Base-by-base conservation (phyloP, 2,797 vertebrate species). In the Danio tinwini region DNA sequence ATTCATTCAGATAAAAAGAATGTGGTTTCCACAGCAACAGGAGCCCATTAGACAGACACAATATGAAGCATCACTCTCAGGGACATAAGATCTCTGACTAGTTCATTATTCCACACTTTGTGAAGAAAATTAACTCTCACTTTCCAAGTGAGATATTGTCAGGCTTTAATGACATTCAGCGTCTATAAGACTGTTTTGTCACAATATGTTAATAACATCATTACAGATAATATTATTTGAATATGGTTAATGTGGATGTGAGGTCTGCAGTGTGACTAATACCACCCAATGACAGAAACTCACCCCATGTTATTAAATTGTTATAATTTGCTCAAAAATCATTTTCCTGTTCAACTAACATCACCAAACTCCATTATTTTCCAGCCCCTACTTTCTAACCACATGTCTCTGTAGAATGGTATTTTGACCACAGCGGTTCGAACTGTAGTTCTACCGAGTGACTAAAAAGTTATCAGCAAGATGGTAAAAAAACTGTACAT, bases 1-100 rank as follows among this genome's bases (percentile, higher is more conserved):
- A 61, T 70, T 62, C n/a, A 70, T 62, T 56, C 55, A 21, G 64
- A 50, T 69, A 44, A 59, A 77, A 68, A 59, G 19, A 59, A 61
- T 49, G 45, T 62, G 39, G 73, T 74, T 74, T 62, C 58, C 73
- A 74, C 73, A 49, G 44, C 75, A 61, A 61, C 65, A 78, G 65
- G 65, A 68, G 65, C 64, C 64, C 37, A 21, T 68, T 69, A 77
- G 45, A 78, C 44, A 61, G 55, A 78, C 63, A 77, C 14, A 68
- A 68, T 77, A 49, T 62, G 49, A 40, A 61, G 45, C 44, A 62
- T 78, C 55, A 62, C 7, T 69, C 64, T 50, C 50, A 55, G 39
- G 10, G 40, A 76, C 62, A 76, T 49, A 42, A 64, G 8, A 75
- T 75, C 21, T 61, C 49, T 21, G 9, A 75, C 50, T 76, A 44